A percentile compares a stretch with the other conserved stretches of the same genome.
phyloP scores from a whole-genome alignment of 2,888 invertebrate genomes.

The Parthenolecanium corni region DNA sequence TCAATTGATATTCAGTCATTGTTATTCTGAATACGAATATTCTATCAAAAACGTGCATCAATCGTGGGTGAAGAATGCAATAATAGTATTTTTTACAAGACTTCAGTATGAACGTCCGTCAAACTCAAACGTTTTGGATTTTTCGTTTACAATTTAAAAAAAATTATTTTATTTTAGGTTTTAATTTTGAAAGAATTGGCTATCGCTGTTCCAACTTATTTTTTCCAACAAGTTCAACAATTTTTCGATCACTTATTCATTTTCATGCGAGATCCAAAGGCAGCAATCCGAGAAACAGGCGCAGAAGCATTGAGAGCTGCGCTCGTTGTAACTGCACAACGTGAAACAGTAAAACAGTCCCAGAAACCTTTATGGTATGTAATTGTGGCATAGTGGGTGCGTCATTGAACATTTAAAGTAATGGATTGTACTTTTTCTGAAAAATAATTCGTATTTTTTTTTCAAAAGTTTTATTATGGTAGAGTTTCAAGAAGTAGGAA shows the following conservation, averaged over 20 bases:
- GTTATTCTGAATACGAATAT: too few relatives aligned
- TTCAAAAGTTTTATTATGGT: neutral
- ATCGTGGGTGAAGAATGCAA: too few relatives aligned
- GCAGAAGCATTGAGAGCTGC: slow-evolving; percentile 91
- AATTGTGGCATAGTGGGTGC: neutral
- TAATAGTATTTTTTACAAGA: too few relatives aligned
- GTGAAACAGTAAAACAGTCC: slow-evolving; percentile 88
- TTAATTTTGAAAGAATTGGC: slow-evolving; percentile 86
- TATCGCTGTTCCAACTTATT: slow-evolving; percentile 90
- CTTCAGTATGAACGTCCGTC: too few relatives aligned
- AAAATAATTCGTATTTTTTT: neutral
- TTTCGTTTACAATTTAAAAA: neutral
- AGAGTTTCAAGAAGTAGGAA: too few relatives aligned
- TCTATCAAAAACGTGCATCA: too few relatives aligned
- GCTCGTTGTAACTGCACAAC: slow-evolving; percentile 83
- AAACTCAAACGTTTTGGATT: neutral
- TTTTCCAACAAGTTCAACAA: slow-evolving; percentile 85
- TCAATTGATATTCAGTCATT: too few relatives aligned
- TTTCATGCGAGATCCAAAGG: slow-evolving; percentile 82
- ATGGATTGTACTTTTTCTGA: neutral
- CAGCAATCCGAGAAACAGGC: slow-evolving; percentile 81
- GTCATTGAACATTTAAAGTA: too few relatives aligned
- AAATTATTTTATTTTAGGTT: slow-evolving; percentile 41
- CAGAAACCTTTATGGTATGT: slow-evolving; percentile 70
- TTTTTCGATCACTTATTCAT: slow-evolving; percentile 90